Base-by-base conservation (phyloP, 2,797 vertebrate species). In the Coregonus sp. region DNA sequence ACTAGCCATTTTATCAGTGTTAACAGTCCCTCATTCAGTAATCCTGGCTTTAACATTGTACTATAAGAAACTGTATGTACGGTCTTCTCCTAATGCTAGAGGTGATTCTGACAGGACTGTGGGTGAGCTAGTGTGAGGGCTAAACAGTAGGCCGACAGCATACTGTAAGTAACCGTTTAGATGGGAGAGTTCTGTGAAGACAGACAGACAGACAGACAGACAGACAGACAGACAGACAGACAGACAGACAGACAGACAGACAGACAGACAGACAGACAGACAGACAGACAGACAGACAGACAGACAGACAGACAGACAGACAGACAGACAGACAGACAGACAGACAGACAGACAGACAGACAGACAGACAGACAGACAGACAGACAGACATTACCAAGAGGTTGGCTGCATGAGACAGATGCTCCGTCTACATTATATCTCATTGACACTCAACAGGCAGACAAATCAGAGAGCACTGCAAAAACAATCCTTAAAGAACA, bases 351-450 rank as follows among this genome's bases (percentile, higher is more conserved):
- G 14, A 33, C 31, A 47, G 16, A 25, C n/a, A 20, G 14, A 37
- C 18, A 6, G 18, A 1, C 69, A n/a, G 18, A 61, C 18, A 61
- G 56, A 20, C 31, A 52, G 14, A 47, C 40, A 47, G 40, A 47
- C 40, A 47, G 9, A 47, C 40, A 11, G 40, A 25, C 70, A 56
- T 50, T 18, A 11, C 15, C 70, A 47, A 9, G 40, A 47, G 40
- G 40, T 47, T 47, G 9, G 40, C 14, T 54, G 47, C 12, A 31
- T 31, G 70, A 33, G 20, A 50, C 50, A 15, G 18, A 16, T 16
- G 4, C 25, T 54, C 50, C 50, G 29, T 72, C 70, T 18, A 72
- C 51, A 72, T 72, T 56, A 72, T n/a, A 47, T 20, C 40, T 71
- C 1, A 71, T 71, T 71, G n/a, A 35, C 16, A 18, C 25, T 54